Evolutionary conservation across 1,140 invertebrate genomes (phyloP), one percentile per base, ranked within the genome.

Genomic region (Nebria ingens): DNA sequence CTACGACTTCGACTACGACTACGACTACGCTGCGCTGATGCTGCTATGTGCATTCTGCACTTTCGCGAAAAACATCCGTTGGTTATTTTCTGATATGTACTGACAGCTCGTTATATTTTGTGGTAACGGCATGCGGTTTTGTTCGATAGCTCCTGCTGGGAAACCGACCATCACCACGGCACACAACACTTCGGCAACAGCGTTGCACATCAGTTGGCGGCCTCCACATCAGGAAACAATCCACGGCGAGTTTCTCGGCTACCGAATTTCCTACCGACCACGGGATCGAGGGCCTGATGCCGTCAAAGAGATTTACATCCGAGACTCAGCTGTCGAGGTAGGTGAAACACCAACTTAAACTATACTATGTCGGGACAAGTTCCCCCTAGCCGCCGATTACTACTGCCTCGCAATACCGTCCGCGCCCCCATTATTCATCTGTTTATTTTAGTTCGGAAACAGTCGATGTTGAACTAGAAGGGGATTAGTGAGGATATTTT

Each of bases 161-260:
- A 84, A 83, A 62, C 84, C 85, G 52, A 79, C 75, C 40, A 85
- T 87, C 57, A 85, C 79, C 19, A 76, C 77, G 29, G 85, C 85
- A 3, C 79, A 85, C 64, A 88, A 88, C 65, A 79, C 78, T 38
- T 86, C 83, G 53, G 75, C 82, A 54, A 82, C 80, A 21, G 80
- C 83, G 23, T 77, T 89, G 56, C 81, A 81, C 63, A 76, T 89
- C 60, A 78, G 81, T 55, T 88, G 85, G 85, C 77, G 79, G 60
- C 77, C 85, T 51, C 86, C 86, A 57, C 76, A 75, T 25, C 71
- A 72, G 29, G 77, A 81, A 62, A 84, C 83, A 51, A 83, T 88
- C 64, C 79, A 87, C 63, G 86, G 86, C n/a, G 85, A 88, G 70
- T 88, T 88, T 69, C 73, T 87, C 9, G 86, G 86, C 55, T 88